Conservation (phyloP, 2,113 vertebrate genomes). For the Silurus glanis region DNA sequence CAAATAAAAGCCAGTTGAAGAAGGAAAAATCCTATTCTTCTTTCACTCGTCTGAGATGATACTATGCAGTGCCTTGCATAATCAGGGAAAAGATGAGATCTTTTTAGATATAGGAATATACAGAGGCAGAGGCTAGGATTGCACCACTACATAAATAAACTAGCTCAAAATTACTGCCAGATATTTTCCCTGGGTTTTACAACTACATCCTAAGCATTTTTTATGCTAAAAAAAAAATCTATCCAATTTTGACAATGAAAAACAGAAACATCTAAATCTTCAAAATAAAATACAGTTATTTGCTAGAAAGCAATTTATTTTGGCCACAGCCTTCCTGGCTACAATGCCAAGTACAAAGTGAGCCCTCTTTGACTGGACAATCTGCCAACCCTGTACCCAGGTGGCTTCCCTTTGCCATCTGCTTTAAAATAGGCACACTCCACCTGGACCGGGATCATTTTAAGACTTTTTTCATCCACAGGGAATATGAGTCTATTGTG, state of each 20-base stretch:
- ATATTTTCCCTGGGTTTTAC: not conserved
- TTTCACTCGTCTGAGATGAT: not conserved
- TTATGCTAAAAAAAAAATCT: not conserved
- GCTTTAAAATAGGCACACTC: not conserved
- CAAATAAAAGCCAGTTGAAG: not conserved
- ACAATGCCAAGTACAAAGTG: not conserved
- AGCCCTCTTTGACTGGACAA: not conserved
- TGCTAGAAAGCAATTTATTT: not conserved
- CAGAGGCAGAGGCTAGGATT: not conserved
- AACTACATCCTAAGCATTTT: too few species aligned
- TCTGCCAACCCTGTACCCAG: conserved; percentile 14
- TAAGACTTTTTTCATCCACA: conserved; percentile 26
- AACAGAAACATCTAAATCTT: not conserved
- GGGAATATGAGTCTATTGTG: conserved; percentile 10
- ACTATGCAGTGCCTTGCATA: not conserved
- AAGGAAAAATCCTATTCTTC: not conserved
- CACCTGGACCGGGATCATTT: conserved; percentile 4
- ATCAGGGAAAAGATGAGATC: not conserved
- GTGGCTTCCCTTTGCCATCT: conserved; percentile 29
- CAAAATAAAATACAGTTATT: not conserved
- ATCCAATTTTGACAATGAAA: not conserved
- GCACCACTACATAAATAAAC: not conserved
- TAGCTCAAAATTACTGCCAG: not conserved
- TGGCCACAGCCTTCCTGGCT: not conserved
- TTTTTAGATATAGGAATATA: not conserved